A percentile compares a stretch with the other conserved stretches of the same genome.
phyloP scores from a whole-genome alignment of 2,113 vertebrate species.

The Caranx ignobilis region DNA sequence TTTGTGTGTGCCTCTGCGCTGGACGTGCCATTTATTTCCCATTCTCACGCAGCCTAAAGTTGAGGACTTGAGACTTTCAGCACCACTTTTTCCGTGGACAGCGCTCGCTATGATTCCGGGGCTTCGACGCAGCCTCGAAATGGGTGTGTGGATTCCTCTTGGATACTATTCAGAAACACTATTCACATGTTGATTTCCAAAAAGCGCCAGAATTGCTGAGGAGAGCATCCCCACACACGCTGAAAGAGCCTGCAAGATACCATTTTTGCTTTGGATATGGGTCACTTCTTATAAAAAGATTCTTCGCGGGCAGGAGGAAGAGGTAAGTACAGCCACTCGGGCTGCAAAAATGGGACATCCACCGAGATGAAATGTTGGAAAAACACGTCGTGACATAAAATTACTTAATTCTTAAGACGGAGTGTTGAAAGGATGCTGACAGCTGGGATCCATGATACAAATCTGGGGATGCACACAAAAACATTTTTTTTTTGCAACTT shows the following conservation, averaged over 20 bases:
- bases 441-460: background rate
- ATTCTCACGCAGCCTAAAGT: conserved; percentile 65
- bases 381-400: conserved; percentile 36
- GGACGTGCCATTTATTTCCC: conserved; percentile 35
- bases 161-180: conserved; percentile 68
- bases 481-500: background rate
- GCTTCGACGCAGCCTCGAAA: conserved; percentile 60
- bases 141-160: conserved; percentile 56
- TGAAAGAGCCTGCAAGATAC: conserved; percentile 17
- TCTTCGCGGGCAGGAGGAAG: conserved; percentile 44
- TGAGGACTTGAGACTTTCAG: conserved; percentile 77
- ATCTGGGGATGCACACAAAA: conserved; percentile 5
- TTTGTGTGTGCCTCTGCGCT: background rate
- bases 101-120: conserved; percentile 51
- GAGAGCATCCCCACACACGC: background rate
- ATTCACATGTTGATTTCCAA: conserved; percentile 37
- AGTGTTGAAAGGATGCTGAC: background rate
- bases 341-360: conserved; percentile 42
- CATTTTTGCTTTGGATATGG: conserved; percentile 62
- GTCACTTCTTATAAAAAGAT: conserved; percentile 63
- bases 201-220: conserved; percentile 1
- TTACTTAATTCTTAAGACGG: background rate
- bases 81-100: conserved; percentile 69
- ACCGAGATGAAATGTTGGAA: conserved; percentile 20
- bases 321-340: conserved; percentile 65